Percentiles rank a stretch among this genome's conserved stretches.
Evolutionary conservation across 2,888 invertebrate genomes (phyloP).

Genomic region (Philhelius pedissequus): DNA sequence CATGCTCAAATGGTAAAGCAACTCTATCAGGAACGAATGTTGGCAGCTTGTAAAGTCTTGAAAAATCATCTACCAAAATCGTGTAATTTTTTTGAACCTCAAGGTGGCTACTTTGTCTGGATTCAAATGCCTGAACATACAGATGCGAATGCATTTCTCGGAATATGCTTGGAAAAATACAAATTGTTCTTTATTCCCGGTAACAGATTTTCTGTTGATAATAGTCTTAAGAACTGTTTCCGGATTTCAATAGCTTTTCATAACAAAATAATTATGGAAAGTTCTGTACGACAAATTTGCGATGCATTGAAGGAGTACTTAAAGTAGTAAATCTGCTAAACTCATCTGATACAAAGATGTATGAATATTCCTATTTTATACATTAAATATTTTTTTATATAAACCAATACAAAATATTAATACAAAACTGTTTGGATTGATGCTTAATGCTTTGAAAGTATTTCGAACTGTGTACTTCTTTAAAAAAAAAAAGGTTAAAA

Average conservation of each 20-base stretch:
- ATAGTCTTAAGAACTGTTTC: slow-evolving; percentile 77
- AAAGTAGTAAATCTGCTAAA: not conserved
- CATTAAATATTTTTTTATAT: too few relatives aligned
- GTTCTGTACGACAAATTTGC: slow-evolving; percentile 77
- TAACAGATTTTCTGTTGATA: slow-evolving; percentile 77
- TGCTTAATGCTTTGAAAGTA: too few relatives aligned
- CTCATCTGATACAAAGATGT: too few relatives aligned
- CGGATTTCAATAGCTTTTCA: slow-evolving; percentile 81
- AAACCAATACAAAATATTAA: too few relatives aligned
- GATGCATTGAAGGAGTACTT: slow-evolving; percentile 74
- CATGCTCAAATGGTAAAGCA: slow-evolving; percentile 78
- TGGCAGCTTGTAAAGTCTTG: slow-evolving; percentile 77
- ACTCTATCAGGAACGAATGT: slow-evolving; percentile 79
- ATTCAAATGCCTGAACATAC: slow-evolving; percentile 79
- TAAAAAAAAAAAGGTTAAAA: too few relatives aligned
- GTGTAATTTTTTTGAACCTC: slow-evolving; percentile 78
- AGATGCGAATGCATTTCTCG: slow-evolving; percentile 77
- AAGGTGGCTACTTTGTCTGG: slow-evolving; percentile 84
- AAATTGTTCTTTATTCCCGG: slow-evolving; percentile 80
- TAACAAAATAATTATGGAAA: slow-evolving; percentile 74
- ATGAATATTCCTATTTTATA: too few relatives aligned
- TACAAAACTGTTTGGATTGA: too few relatives aligned
- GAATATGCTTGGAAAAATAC: slow-evolving; percentile 77
- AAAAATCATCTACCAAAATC: slow-evolving; percentile 77
- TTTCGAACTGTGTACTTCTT: too few relatives aligned